Evolutionary conservation across 2,888 invertebrate genomes (phyloP), one percentile per base, ranked within the genome.

Genomic region (Parnassius orleans): DNA sequence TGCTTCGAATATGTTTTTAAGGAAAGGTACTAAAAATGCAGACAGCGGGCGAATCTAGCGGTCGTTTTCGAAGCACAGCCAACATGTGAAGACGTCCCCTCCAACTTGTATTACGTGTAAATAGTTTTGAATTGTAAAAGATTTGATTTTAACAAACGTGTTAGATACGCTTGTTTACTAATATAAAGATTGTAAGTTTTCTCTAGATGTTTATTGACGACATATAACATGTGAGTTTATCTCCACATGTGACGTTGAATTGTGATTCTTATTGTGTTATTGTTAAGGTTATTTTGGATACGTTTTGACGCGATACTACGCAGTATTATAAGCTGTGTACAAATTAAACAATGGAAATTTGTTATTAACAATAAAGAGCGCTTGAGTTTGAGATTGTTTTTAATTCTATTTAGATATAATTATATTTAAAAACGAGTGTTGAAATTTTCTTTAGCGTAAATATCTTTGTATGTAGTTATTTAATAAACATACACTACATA

Each of bases 321-420:
- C 55, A 54, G 54, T 59, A 47, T 63, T 55, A 52, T 12, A 11
- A 62, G 50, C 48, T 58, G 57, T 62, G 53, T 56, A 57, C 53
- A 48, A 54, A 57, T 63, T 51, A 44, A 58, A 46, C 14, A 46
- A 51, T 51, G 44, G 14, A 51, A 42, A 33, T 42, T 54, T 53
- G 19, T 55, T 12, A 61, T 47, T 59, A 59, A 60, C 55, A 60
- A 59, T 59, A 59, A 63, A 59, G 24, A 55, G 42, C 19, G 42
- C 55, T 59, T 63, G 55, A 55, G 19, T 63, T 59, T 59, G 47
- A 51, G 5, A 59, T 59, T 55, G 58, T 55, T 63, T 63, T 59
- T 46, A 24, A 46, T 53, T 53, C 15, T 42, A 53, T 46, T 52
- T 46, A 59, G 33, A 53, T 53, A 9, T 59, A 53, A 14, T 44